Percentiles rank a stretch among this genome's conserved stretches.
These are phyloP conservation scores for Hylomyscus alleni DNA, from an alignment of 2,797 vertebrate species.

Conservation along the genomic window DNA sequence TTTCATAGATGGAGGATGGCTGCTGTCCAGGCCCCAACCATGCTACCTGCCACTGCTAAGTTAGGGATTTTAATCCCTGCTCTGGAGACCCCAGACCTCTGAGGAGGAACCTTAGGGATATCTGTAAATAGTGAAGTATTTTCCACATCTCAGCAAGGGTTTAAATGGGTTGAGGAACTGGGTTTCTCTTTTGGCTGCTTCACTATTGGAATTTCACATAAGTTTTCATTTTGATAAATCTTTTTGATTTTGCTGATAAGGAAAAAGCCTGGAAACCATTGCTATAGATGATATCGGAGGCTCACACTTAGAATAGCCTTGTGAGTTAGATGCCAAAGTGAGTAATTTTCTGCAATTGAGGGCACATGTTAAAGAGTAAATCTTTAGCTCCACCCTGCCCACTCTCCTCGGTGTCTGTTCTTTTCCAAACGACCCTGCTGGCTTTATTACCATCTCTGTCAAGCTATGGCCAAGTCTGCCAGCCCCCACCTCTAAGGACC, in stretches of 20 bases:
- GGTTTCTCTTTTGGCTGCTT: slow-evolving; percentile 62
- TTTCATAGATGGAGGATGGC: neutral
- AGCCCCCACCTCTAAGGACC: neutral
- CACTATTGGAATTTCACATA: slow-evolving; percentile 50
- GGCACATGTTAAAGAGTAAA: slow-evolving; percentile 53
- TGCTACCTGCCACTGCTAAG: neutral
- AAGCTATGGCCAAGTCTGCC: slow-evolving; percentile 15
- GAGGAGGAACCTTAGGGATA: neutral
- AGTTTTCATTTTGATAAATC: slow-evolving; percentile 69
- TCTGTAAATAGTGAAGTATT: slow-evolving; percentile 53
- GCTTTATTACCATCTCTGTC: slow-evolving; percentile 19
- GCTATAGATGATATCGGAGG: slow-evolving; percentile 44
- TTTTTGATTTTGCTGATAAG: slow-evolving; percentile 57
- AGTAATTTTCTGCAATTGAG: slow-evolving; percentile 39
- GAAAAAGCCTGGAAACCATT: slow-evolving; percentile 40
- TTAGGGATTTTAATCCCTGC: slow-evolving; percentile 12
- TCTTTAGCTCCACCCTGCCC: neutral
- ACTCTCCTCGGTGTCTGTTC: neutral
- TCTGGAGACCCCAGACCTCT: neutral
- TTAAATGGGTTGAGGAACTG: slow-evolving; percentile 45
- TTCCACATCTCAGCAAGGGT: slow-evolving; percentile 20
- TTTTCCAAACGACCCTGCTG: neutral
- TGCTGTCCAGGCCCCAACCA: neutral
- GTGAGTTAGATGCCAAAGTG: slow-evolving; percentile 60
- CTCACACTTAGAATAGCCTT: slow-evolving; percentile 55